Percentiles rank a stretch among this genome's conserved stretches.
phyloP scores from a whole-genome alignment of 1,140 invertebrate species.

The Scylla paramamosain region DNA sequence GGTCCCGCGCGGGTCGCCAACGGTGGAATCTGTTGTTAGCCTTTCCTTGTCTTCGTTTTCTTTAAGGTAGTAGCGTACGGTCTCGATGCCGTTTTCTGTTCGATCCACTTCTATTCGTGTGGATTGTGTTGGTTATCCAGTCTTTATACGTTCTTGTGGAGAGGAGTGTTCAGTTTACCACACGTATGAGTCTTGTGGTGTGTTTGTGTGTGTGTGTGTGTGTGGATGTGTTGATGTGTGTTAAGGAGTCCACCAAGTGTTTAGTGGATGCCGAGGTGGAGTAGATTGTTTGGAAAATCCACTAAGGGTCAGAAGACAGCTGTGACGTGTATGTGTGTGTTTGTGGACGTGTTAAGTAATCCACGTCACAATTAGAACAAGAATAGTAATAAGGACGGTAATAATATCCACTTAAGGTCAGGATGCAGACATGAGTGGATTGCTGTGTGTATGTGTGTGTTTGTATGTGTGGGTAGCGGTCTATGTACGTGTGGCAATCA shows the following conservation, averaged over 20 bases:
- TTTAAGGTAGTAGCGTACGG: not conserved
- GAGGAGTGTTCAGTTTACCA: not conserved
- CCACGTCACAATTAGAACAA: no score
- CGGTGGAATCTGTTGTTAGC: no score
- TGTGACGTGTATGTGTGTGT: not conserved
- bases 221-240: conserved; percentile 1
- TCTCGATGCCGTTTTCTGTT: not conserved
- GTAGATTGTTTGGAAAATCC: no score
- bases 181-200: not conserved
- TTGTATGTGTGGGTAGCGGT: not conserved
- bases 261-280: not conserved
- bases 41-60: not conserved
- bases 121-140: not conserved
- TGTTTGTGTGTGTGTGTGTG: not conserved
- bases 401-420: no score
- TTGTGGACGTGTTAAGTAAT: not conserved
- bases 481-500: no score
- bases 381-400: no score
- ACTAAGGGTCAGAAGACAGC: not conserved
- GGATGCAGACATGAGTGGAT: no score
- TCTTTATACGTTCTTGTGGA: not conserved
- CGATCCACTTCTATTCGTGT: not conserved
- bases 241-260: not conserved
- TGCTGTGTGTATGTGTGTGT: no score
- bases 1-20: no score